These are phyloP conservation scores for Campylorhamphus procurvoides DNA, from an alignment of 2,113 vertebrate species.

Conservation along the genomic window DNA sequence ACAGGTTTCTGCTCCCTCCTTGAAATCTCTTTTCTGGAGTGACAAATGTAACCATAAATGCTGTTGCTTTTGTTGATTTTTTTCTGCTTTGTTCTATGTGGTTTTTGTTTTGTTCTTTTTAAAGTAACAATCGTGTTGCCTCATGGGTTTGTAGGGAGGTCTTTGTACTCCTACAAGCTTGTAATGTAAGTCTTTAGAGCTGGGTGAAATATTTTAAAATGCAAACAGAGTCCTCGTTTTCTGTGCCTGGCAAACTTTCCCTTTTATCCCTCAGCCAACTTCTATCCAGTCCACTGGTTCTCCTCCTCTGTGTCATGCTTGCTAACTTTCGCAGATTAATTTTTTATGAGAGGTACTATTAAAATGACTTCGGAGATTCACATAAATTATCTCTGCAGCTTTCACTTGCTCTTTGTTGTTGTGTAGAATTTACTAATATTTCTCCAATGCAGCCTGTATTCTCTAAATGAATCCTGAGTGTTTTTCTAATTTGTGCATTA, in stretches of 20 bases:
- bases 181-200: neutral
- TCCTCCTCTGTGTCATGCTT: slow-evolving; percentile 47
- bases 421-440: neutral
- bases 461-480: neutral
- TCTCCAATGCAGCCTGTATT: neutral
- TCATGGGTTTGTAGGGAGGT: neutral
- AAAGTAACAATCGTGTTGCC: neutral
- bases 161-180: neutral
- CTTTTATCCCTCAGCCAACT: slow-evolving; percentile 38
- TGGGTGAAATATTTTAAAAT: slow-evolving; percentile 24
- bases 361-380: slow-evolving; percentile 29
- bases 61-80: neutral
- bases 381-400: slow-evolving; percentile 32
- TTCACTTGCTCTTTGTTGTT: neutral
- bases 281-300: slow-evolving; percentile 54
- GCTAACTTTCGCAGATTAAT: slow-evolving; percentile 49
- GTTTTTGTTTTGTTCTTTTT: neutral
- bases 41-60: slow-evolving; percentile 34
- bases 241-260: slow-evolving; percentile 44
- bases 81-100: neutral
- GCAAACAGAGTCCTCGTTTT: slow-evolving; percentile 19
- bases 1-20: slow-evolving; percentile 37
- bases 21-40: neutral
- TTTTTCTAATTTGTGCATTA: neutral
- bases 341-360: slow-evolving; percentile 40